Conservation (phyloP, 92 coral and sea anemone species). For the Desmophyllum pertusum region DNA sequence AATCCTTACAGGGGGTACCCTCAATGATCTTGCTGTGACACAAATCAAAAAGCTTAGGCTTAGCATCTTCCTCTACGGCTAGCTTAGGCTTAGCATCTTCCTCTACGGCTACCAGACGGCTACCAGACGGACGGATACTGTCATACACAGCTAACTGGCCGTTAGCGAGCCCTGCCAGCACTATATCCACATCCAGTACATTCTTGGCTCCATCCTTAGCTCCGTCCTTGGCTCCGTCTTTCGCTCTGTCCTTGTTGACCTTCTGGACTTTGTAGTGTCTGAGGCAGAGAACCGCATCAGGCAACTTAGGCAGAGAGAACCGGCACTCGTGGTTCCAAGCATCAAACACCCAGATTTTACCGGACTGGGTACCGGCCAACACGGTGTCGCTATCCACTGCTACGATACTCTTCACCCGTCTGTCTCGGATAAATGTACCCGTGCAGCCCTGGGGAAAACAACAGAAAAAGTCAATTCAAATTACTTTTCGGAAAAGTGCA, state of each 20-base stretch:
- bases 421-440: slow-evolving; percentile 83
- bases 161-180: slow-evolving; percentile 88
- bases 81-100: slow-evolving; percentile 38
- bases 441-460: slow-evolving; percentile 82
- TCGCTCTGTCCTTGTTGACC: no score
- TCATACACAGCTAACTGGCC: slow-evolving; percentile 84
- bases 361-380: slow-evolving; percentile 94
- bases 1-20: slow-evolving; percentile 42
- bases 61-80: slow-evolving; percentile 47
- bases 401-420: slow-evolving; percentile 82
- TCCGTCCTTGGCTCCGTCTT: no score
- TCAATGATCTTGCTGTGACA: slow-evolving; percentile 34
- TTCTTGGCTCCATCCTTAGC: slow-evolving; percentile 22
- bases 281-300: slow-evolving; percentile 80
- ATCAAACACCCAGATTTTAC: slow-evolving; percentile 89
- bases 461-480: background rate
- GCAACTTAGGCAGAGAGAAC: slow-evolving; percentile 64
- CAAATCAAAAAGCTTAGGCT: slow-evolving; percentile 21
- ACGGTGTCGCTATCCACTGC: slow-evolving; percentile 80
- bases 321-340: slow-evolving; percentile 62
- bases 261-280: slow-evolving; percentile 76
- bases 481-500: background rate
- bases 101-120: no score
- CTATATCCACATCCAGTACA: slow-evolving; percentile 37
- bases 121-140: slow-evolving; percentile 37